phyloP scores from a whole-genome alignment of 2,113 vertebrate genomes.

The Clarias batrachus region DNA sequence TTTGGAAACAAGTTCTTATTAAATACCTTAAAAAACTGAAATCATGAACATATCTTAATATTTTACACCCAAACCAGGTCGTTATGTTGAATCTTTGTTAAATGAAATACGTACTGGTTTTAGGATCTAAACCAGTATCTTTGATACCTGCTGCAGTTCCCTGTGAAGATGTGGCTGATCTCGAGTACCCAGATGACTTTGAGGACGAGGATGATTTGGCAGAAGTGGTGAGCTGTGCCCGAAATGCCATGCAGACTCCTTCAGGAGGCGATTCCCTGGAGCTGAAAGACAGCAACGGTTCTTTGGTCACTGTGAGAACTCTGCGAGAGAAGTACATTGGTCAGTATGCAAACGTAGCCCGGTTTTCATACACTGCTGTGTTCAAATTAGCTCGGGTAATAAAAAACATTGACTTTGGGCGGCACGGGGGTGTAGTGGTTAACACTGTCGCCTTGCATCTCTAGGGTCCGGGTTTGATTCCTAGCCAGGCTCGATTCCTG shows the following conservation, averaged over 20 bases:
- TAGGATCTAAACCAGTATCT: background rate
- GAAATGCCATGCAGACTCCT: conserved; percentile 44
- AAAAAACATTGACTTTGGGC: background rate
- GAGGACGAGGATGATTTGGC: conserved; percentile 70
- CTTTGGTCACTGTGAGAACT: conserved; percentile 65
- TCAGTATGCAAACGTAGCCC: conserved; percentile 40
- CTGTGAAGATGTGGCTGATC: conserved; percentile 48
- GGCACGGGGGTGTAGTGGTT: no score
- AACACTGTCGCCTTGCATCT: no score
- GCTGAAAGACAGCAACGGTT: conserved; percentile 59
- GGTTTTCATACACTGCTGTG: background rate
- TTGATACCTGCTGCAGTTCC: conserved; percentile 33
- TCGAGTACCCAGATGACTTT: conserved; percentile 76
- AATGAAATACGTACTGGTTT: background rate
- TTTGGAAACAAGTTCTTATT: background rate
- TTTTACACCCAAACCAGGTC: background rate
- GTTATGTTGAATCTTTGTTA: background rate
- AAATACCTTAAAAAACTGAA: background rate
- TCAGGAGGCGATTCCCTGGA: conserved; percentile 57
- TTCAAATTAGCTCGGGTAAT: background rate
- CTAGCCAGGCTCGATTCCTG: no score
- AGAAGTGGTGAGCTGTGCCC: conserved; percentile 55
- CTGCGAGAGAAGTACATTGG: conserved; percentile 63
- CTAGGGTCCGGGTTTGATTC: no score
- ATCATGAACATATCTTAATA: background rate